Evolutionary conservation across 2,888 invertebrate species (phyloP).

Genomic region (Tenthredo notha): DNA sequence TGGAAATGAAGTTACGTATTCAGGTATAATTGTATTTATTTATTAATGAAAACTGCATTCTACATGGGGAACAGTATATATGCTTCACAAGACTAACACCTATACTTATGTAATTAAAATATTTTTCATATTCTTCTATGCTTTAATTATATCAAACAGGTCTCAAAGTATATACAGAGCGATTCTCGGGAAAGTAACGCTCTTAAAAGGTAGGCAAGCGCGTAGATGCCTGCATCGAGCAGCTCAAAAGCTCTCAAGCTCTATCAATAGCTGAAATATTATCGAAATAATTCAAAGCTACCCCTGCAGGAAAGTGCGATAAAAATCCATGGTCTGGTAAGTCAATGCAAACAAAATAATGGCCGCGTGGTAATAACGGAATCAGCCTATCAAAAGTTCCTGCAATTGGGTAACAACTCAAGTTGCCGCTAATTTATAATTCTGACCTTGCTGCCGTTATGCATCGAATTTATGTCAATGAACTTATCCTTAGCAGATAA

Average conservation of each 20-base stretch:
- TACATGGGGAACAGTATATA: too few relatives aligned
- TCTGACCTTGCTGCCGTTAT: neutral
- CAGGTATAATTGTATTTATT: too few relatives aligned
- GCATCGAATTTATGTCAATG: neutral
- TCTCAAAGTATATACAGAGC: too few relatives aligned
- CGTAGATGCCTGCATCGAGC: constrained; percentile 62
- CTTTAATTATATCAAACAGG: too few relatives aligned
- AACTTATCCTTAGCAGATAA: neutral
- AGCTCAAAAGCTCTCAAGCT: constrained; percentile 74
- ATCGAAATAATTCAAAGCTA: constrained; percentile 71
- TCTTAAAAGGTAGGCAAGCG: too few relatives aligned
- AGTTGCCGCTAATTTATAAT: neutral
- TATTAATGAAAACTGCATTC: too few relatives aligned
- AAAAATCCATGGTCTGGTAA: constrained; percentile 79
- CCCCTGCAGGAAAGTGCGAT: constrained; percentile 75
- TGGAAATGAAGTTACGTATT: too few relatives aligned
- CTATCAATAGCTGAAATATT: constrained; percentile 70
- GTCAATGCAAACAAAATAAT: constrained; percentile 76
- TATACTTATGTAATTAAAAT: too few relatives aligned
- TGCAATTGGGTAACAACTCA: too few relatives aligned
- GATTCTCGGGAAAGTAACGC: too few relatives aligned
- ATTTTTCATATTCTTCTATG: too few relatives aligned
- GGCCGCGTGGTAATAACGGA: neutral
- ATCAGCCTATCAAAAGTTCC: neutral
- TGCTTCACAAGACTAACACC: too few relatives aligned